Percentiles rank a stretch among this genome's conserved stretches.
Evolutionary conservation across 2,888 invertebrate genomes (phyloP).

Genomic region (Pilophorus perplexus): DNA sequence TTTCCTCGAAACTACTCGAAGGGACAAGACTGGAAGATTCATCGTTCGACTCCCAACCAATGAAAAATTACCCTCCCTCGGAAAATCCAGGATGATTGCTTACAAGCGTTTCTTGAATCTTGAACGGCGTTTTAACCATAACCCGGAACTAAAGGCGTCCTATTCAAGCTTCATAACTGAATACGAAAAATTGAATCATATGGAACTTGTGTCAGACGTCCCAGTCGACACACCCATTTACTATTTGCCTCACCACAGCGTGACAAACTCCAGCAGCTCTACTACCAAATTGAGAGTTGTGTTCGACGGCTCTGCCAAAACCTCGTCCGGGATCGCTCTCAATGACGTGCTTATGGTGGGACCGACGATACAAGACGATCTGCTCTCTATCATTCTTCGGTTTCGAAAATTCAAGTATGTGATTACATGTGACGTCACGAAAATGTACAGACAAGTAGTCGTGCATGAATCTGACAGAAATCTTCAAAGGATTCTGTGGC

Average conservation of each 20-base stretch:
- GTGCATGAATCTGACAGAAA: too few relatives aligned
- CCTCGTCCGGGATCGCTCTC: too few relatives aligned
- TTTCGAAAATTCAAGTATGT: too few relatives aligned
- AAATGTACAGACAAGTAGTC: too few relatives aligned
- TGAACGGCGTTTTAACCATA: slow-evolving; percentile 13
- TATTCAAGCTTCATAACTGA: slow-evolving; percentile 45
- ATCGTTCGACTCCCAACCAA: slow-evolving; percentile 37
- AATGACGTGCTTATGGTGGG: background rate
- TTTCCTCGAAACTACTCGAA: background rate
- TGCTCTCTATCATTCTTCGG: too few relatives aligned
- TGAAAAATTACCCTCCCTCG: slow-evolving; percentile 10
- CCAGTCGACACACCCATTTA: background rate
- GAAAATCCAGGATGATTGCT: slow-evolving; percentile 32
- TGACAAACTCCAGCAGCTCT: background rate
- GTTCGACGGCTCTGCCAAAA: too few relatives aligned
- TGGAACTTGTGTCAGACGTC: slow-evolving; percentile 40
- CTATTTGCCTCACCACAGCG: slow-evolving; percentile 1
- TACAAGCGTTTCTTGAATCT: slow-evolving; percentile 13
- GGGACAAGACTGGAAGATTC: background rate
- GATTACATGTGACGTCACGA: too few relatives aligned
- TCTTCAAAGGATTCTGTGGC: too few relatives aligned
- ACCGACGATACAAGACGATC: too few relatives aligned
- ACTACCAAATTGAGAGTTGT: too few relatives aligned
- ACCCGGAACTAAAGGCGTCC: slow-evolving; percentile 1
- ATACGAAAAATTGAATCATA: slow-evolving; percentile 44